Evolutionary conservation across 37 sponge, comb jelly and placozoan species (phyloP).

Genomic region (Hormiphora californensis): DNA sequence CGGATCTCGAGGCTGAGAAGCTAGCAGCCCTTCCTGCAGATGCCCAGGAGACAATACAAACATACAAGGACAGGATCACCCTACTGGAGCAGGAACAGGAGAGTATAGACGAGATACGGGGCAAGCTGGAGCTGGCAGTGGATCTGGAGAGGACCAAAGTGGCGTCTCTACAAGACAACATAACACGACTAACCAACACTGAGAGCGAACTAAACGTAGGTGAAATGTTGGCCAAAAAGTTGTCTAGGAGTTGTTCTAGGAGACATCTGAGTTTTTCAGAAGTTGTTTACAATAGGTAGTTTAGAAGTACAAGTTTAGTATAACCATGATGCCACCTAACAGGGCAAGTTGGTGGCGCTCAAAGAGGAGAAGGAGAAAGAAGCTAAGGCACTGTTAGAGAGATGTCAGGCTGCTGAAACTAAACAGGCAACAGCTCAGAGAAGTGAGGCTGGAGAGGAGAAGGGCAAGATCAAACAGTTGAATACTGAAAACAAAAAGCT

Average conservation of each 20-base stretch:
- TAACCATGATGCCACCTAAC: too few relatives aligned
- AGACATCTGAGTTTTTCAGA: too few relatives aligned
- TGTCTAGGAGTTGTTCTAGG: too few relatives aligned
- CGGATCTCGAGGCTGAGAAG: constrained; percentile 29
- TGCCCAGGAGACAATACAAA: constrained; percentile 47
- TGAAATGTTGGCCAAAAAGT: too few relatives aligned
- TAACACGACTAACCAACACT: neutral
- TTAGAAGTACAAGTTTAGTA: too few relatives aligned
- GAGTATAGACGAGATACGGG: neutral
- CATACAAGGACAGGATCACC: constrained; percentile 32
- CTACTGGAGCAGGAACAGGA: constrained; percentile 8
- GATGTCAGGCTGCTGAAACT: constrained; percentile 8
- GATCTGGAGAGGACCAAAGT: constrained; percentile 28
- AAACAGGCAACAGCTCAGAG: neutral
- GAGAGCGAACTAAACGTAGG: neutral
- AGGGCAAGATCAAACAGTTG: neutral
- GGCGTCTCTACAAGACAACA: neutral
- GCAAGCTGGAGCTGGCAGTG: constrained; percentile 20
- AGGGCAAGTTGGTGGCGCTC: neutral
- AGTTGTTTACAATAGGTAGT: too few relatives aligned
- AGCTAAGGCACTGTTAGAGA: neutral
- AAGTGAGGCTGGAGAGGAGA: neutral
- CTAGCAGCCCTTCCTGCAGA: constrained; percentile 6
- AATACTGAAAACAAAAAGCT: constrained; percentile 19
- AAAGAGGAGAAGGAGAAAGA: neutral